Evolutionary conservation across 1,140 invertebrate genomes (phyloP), one percentile per base, ranked within the genome.

Genomic region (Luehdorfia chinensis): DNA sequence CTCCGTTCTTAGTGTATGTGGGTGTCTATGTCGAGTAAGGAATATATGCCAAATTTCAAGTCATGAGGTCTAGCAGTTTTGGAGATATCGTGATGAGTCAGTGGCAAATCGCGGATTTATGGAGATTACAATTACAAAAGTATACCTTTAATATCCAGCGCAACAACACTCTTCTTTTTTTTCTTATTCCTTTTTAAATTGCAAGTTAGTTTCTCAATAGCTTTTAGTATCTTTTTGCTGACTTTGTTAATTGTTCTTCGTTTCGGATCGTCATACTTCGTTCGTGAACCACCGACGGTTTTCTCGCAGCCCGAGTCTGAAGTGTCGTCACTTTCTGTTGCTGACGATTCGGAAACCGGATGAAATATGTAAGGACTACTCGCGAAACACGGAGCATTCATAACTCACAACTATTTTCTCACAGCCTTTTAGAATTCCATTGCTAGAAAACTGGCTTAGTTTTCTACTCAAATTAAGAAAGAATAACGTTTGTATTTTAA

Each of bases 241-340:
- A 86, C 83, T 76, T 84, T 86, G 50, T 79, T 86, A 60, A 86
- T 86, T 16, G 83, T 86, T 66, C 79, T 81, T 16, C 64, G 50
- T 55, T 83, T 86, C 68, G 83, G 78, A 66, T 86, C 83, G 79
- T 14, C 67, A 51, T 74, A 83, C 48, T 79, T 85, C 75, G 79
- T 83, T 84, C 67, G 76, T 31, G 30, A 18, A 45, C 60, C 69
- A 50, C 59, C 60, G 44, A 83, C 53, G 11, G 62, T 71, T 57
- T 84, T 87, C 21, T 83, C 73, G 21, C 59, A 58, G 8, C 78
- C 85, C 4, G 80, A 85, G 43, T 83, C 70, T 11, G 55, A 54
- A 39, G 74, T 84, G 8, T 87, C 83, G 11, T 84, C 79, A 0
- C 85, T 73, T 60, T 88, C 87, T 7, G 87, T 87, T 2, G 71